Evolutionary conservation across 2,113 vertebrate genomes (phyloP).

Genomic region (Megaptera novaeangliae): DNA sequence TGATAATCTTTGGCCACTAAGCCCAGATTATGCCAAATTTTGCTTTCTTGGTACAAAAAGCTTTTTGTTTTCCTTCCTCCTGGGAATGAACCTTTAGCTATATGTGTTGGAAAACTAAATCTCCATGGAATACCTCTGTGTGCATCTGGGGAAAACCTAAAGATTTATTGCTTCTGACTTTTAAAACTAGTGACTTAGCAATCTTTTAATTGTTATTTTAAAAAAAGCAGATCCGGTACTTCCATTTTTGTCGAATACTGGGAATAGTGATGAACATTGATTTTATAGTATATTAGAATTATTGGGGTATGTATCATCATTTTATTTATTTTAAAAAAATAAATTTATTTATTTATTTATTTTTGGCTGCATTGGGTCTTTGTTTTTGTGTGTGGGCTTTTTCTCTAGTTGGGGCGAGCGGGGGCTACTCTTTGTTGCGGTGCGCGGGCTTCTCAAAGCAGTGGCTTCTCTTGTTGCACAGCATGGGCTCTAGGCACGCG

Average conservation of each 20-base stretch:
- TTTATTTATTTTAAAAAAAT: neutral
- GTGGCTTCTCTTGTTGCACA: too few relatives aligned
- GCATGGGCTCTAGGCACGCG: too few relatives aligned
- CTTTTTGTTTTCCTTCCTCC: neutral
- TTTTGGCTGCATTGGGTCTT: too few relatives aligned
- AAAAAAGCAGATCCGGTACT: neutral
- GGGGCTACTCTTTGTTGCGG: too few relatives aligned
- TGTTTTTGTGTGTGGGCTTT: too few relatives aligned
- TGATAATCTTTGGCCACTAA: neutral
- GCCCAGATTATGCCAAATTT: neutral
- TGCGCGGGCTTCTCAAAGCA: too few relatives aligned
- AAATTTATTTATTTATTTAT: too few relatives aligned
- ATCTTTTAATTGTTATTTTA: neutral
- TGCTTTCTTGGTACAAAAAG: neutral
- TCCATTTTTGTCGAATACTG: neutral
- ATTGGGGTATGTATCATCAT: neutral
- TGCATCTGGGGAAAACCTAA: neutral
- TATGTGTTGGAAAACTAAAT: constrained; percentile 14
- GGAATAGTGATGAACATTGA: neutral
- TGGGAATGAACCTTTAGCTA: neutral
- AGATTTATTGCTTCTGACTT: neutral
- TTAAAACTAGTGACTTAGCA: neutral
- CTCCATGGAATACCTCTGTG: neutral
- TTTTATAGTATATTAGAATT: neutral
- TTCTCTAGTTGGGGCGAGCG: too few relatives aligned